Evolutionary conservation across 2,797 vertebrate genomes (phyloP).

Genomic region (Pangasius krempfi): DNA sequence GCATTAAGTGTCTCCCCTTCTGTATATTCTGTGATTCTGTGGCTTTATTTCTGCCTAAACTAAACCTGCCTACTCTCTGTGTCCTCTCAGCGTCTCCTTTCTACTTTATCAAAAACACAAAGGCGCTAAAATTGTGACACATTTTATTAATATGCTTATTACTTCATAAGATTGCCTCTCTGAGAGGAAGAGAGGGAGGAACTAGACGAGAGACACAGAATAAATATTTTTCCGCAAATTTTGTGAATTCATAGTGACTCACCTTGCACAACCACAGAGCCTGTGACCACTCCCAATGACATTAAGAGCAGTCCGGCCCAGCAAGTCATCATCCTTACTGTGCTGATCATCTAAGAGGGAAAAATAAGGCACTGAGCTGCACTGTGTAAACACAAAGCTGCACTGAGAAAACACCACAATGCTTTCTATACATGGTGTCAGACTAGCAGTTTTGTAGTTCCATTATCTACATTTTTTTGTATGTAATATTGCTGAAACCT

Average conservation of each 20-base stretch:
- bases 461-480: neutral
- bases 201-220: neutral
- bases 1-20: neutral
- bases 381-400: neutral
- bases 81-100: neutral
- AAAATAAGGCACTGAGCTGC: neutral
- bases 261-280: constrained; percentile 50
- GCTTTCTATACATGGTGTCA: neutral
- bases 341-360: neutral
- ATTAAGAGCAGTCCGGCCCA: neutral
- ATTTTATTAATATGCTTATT: neutral
- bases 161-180: neutral
- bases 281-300: neutral
- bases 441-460: neutral
- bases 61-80: neutral
- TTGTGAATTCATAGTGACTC: constrained; percentile 1
- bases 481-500: neutral
- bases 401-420: neutral
- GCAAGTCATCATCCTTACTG: neutral
- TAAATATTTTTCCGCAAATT: neutral
- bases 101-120: neutral
- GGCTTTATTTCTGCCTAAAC: neutral
- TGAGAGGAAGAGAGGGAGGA: neutral
- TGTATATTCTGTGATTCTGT: too few species aligned
- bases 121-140: neutral